A percentile compares a stretch with the other conserved stretches of the same genome.
Conservation (phyloP, 37 sponge, comb jelly and placozoan species). For the Mnemiopsis leidyi region DNA sequence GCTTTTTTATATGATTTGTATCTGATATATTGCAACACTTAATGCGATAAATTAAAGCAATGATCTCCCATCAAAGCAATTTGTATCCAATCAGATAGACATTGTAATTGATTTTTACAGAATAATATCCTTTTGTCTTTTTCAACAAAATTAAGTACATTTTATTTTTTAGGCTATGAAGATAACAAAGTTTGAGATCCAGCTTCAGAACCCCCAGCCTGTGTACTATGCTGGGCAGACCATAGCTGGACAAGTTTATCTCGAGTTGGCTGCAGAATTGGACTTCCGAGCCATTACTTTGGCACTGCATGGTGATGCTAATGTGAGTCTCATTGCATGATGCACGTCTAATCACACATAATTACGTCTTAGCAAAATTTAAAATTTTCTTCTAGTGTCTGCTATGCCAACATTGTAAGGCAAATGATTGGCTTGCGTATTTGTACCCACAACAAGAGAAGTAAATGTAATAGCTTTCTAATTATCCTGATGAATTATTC, state of each 20-base stretch:
- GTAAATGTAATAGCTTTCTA: too few species aligned
- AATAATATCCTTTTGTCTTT: too few species aligned
- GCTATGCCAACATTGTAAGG: background rate
- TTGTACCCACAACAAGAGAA: background rate
- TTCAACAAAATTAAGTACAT: too few species aligned
- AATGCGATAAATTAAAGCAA: too few species aligned
- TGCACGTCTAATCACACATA: too few species aligned
- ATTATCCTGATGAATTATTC: too few species aligned
- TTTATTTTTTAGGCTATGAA: background rate
- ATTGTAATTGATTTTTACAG: too few species aligned
- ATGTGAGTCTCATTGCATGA: background rate
- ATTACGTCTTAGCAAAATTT: too few species aligned
- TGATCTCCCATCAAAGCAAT: too few species aligned
- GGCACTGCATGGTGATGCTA: background rate
- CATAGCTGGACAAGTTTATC: background rate
- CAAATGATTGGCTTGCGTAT: background rate
- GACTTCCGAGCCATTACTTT: background rate
- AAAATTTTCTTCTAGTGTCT: background rate
- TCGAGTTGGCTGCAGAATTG: background rate
- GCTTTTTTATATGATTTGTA: too few species aligned
- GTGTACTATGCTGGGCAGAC: conserved; percentile 13
- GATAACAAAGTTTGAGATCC: background rate
- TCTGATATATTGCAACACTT: too few species aligned
- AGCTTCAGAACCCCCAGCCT: background rate
- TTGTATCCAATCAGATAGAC: too few species aligned